These are phyloP conservation scores for Cariama cristata DNA, from an alignment of 2,113 vertebrate species.

Conservation along the genomic window DNA sequence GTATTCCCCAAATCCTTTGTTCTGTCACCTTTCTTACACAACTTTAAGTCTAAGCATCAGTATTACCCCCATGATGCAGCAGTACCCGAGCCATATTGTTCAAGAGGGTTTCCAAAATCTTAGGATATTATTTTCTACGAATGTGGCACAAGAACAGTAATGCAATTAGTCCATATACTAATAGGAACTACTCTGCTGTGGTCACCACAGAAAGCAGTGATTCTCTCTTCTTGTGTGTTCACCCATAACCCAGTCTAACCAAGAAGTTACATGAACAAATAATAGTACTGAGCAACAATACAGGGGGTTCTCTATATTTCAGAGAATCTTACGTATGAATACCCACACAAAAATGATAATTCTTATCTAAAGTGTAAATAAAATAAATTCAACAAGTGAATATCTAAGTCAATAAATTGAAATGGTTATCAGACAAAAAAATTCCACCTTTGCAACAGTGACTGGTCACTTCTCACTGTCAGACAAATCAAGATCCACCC, in stretches of 20 bases:
- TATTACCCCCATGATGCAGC: neutral
- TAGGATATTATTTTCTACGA: neutral
- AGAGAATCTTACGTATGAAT: neutral
- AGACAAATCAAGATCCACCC: constrained; percentile 72
- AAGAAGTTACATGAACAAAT: constrained; percentile 43
- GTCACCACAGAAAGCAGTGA: neutral
- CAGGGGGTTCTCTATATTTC: neutral
- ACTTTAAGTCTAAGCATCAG: neutral
- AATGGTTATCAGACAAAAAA: constrained; percentile 61
- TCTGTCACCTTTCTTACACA: neutral
- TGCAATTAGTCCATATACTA: neutral
- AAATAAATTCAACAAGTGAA: constrained; percentile 68
- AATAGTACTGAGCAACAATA: constrained; percentile 18
- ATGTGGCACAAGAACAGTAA: neutral
- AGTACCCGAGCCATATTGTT: neutral
- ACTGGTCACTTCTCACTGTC: constrained; percentile 59
- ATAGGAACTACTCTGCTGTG: neutral
- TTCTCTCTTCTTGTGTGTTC: neutral
- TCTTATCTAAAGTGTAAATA: neutral
- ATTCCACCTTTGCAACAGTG: constrained; percentile 39
- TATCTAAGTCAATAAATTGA: neutral
- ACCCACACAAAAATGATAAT: neutral
- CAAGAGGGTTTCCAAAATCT: constrained; percentile 12
- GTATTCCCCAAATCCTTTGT: constrained; percentile 56
- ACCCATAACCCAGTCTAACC: neutral